Percentiles rank a stretch among this genome's conserved stretches.
Evolutionary conservation across 2,113 vertebrate species (phyloP).

Genomic region (Tor tambroides): DNA sequence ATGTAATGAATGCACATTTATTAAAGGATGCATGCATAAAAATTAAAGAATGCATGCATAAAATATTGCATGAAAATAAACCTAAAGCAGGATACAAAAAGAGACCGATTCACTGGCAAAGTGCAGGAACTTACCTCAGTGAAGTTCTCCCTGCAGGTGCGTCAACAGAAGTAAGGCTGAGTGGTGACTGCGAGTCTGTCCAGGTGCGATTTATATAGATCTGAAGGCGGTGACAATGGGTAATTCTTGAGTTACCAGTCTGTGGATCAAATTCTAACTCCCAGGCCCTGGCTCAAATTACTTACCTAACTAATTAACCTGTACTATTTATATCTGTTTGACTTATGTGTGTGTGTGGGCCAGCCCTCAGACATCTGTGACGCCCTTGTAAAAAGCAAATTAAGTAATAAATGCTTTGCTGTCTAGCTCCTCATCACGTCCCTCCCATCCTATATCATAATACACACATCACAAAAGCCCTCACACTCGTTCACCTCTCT

Average conservation of each 20-base stretch:
- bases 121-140: slow-evolving; percentile 66
- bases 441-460: slow-evolving; percentile 17
- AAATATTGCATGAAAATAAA: no score
- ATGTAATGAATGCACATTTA: no score
- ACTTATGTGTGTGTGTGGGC: slow-evolving; percentile 53
- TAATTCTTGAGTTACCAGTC: slow-evolving; percentile 90
- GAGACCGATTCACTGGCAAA: not conserved
- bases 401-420: slow-evolving; percentile 61
- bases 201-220: slow-evolving; percentile 88
- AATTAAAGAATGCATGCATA: no score
- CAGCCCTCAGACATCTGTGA: slow-evolving; percentile 62
- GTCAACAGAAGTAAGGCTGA: slow-evolving; percentile 72
- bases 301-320: slow-evolving; percentile 92
- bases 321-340: slow-evolving; percentile 87
- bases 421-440: not conserved
- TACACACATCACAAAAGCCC: slow-evolving; percentile 16
- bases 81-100: not conserved
- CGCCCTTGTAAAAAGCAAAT: slow-evolving; percentile 69
- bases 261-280: slow-evolving; percentile 88
- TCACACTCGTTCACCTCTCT: not conserved
- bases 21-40: no score
- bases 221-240: slow-evolving; percentile 84
- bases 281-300: slow-evolving; percentile 86
- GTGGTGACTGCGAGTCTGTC: slow-evolving; percentile 71
- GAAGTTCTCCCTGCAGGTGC: slow-evolving; percentile 68